A percentile compares a stretch with the other conserved stretches of the same genome.
phyloP scores from a whole-genome alignment of 2,797 vertebrate genomes.

The Crax fasciolata region DNA sequence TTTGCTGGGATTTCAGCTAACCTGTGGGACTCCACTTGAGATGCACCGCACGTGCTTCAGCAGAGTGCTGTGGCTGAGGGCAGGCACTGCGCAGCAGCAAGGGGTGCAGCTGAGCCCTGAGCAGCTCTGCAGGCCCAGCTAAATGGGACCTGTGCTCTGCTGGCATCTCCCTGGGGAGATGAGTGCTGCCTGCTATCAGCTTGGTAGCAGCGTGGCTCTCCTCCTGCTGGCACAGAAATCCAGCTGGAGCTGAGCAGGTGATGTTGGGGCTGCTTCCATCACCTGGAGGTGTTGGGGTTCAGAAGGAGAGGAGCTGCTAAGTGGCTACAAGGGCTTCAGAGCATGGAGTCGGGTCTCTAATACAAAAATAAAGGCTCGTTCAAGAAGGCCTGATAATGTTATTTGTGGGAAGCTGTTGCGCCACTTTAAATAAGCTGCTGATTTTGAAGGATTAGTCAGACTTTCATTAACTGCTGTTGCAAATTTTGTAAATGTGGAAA shows the following conservation, averaged over 20 bases:
- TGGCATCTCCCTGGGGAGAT: not conserved
- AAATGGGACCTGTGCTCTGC: not conserved
- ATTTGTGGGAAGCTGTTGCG: slow-evolving; percentile 39
- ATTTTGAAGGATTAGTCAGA: slow-evolving; percentile 64
- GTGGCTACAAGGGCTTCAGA: not conserved
- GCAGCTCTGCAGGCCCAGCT: not conserved
- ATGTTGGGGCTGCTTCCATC: rapidly evolving
- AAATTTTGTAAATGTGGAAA: slow-evolving; percentile 31
- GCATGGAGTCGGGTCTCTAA: not conserved
- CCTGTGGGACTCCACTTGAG: not conserved
- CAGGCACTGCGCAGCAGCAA: not conserved
- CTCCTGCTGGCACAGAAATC: not conserved
- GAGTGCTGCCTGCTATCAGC: not conserved
- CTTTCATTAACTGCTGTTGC: slow-evolving; percentile 55
- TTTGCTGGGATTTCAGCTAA: not conserved
- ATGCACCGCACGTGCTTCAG: not conserved
- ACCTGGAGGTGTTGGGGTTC: not conserved
- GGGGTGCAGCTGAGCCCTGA: not conserved
- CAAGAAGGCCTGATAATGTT: slow-evolving; percentile 1
- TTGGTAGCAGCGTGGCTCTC: rapidly evolving
- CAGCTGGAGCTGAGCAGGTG: not conserved
- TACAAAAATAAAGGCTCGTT: slow-evolving; percentile 11
- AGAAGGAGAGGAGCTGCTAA: not conserved
- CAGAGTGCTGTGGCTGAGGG: not conserved
- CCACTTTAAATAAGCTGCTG: slow-evolving; percentile 33